Evolutionary conservation across 1,140 invertebrate genomes (phyloP), one percentile per base, ranked within the genome.

Genomic region (Drosophila grimshawi): DNA sequence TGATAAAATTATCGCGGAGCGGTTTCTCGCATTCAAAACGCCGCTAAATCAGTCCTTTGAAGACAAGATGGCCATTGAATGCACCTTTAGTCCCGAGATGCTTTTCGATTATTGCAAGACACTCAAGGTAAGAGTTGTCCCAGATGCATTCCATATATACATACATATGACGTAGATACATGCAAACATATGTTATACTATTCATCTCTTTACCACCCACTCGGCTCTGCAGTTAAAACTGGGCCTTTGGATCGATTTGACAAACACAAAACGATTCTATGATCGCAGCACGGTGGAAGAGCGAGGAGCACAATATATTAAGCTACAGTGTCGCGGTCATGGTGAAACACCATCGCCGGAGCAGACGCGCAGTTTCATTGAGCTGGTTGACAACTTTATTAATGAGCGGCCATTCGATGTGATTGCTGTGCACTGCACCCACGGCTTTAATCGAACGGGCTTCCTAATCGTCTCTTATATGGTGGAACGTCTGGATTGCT

Each of bases 401-500:
- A 93, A 93, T n/a, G 94, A 97, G 79, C 93, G 96, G 92, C 97
- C 97, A 3, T 92, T 97, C 66, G 95, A 97, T 80, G 93, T 96
- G 11, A 96, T 98, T 74, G 97, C 95, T 51, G 96, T 99, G 35
- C 99, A 99, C 92, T 99, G 99, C 91, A 99, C 99, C 1, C 99
- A 99, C 94, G 99, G 99, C 0, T 99, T 99, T 90, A 99, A 99
- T 93, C 94, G 99, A 80, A 99, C 98, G 30, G 99, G 97, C 1
- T 99, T 99, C 92, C 93, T 99, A 0, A 97, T 99, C 55, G 95
- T 96, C 53, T 96, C 97, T 2, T 99, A 97, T 93, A 94, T 99
- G 81, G 96, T 99, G 4, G 95, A 98, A 93, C 94, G 95, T 65
- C 93, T 96, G 53, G 94, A 95, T 89, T 96, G 94, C 86, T 96